These are phyloP conservation scores for Clivina fossor DNA, from an alignment of 2,888 invertebrate genomes.

Conservation along the genomic window DNA sequence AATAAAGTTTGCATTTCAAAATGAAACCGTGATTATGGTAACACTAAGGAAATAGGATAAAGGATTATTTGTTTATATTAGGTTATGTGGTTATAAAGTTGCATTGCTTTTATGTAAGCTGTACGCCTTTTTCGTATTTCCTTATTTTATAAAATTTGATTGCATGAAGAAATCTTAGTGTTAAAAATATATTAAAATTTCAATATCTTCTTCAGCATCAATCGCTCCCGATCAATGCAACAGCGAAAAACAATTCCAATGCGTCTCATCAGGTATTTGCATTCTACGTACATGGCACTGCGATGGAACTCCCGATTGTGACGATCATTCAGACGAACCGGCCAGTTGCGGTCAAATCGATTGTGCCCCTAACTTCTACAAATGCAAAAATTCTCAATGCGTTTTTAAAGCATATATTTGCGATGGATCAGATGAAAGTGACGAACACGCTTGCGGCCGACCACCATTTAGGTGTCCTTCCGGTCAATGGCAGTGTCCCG, in stretches of 20 bases:
- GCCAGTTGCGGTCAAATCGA: slow-evolving; percentile 75
- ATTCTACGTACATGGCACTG: slow-evolving; percentile 93
- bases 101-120: no score
- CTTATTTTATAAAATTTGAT: no score
- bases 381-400: slow-evolving; percentile 82
- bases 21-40: no score
- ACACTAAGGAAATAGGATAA: no score
- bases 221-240: slow-evolving; percentile 88
- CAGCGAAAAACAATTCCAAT: slow-evolving; percentile 87
- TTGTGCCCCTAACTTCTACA: slow-evolving; percentile 78
- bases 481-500: slow-evolving; percentile 86
- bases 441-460: slow-evolving; percentile 76
- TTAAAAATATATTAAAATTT: no score
- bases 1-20: no score
- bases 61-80: no score
- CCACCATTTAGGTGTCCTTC: slow-evolving; percentile 76
- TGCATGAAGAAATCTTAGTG: no score
- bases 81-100: no score
- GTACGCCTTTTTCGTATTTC: no score
- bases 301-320: slow-evolving; percentile 89
- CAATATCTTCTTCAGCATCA: slow-evolving; percentile 64
- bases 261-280: slow-evolving; percentile 82
- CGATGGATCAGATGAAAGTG: slow-evolving; percentile 86
- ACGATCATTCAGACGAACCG: slow-evolving; percentile 89
- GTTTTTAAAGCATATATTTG: slow-evolving; percentile 93